Conservation (phyloP, 2,797 vertebrate species). For the Bradypodion pumilum region DNA sequence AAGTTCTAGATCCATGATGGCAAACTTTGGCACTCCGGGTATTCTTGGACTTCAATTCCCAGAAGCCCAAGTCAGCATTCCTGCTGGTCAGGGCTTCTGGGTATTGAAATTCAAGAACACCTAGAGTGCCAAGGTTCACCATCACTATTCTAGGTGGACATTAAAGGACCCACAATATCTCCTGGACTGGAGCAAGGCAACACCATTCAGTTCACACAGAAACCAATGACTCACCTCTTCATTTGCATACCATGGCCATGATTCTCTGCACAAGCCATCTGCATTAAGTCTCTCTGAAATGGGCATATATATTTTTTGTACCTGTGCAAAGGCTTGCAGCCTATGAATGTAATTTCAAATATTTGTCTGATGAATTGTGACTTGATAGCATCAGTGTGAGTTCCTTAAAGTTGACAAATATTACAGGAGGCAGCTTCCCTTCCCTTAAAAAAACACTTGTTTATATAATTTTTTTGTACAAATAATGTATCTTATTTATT, state of each 20-base stretch:
- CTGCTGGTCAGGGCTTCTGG: too few species aligned
- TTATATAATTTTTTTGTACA: constrained; percentile 75
- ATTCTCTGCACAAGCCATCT: neutral
- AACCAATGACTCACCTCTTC: constrained; percentile 26
- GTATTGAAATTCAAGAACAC: too few species aligned
- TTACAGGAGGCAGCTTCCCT: constrained; percentile 66
- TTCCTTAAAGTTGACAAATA: constrained; percentile 59
- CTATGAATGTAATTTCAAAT: constrained; percentile 67
- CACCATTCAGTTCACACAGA: neutral
- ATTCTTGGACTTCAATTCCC: too few species aligned
- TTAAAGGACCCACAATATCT: neutral
- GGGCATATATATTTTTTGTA: neutral
- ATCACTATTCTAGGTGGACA: too few species aligned
- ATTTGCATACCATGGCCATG: constrained; percentile 28
- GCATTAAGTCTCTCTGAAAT: neutral
- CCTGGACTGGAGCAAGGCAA: neutral
- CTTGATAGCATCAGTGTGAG: constrained; percentile 57
- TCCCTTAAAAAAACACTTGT: constrained; percentile 69
- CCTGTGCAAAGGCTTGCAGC: constrained; percentile 28
- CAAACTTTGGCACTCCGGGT: too few species aligned
- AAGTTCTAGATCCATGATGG: too few species aligned
- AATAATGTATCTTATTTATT: constrained; percentile 77
- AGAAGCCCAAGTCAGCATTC: too few species aligned
- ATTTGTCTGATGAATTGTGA: constrained; percentile 71
- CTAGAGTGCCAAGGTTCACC: too few species aligned